Percentiles rank a stretch among this genome's conserved stretches.
These are phyloP conservation scores for Tupiocoris notatus DNA, from an alignment of 2,888 invertebrate species.

Conservation along the genomic window DNA sequence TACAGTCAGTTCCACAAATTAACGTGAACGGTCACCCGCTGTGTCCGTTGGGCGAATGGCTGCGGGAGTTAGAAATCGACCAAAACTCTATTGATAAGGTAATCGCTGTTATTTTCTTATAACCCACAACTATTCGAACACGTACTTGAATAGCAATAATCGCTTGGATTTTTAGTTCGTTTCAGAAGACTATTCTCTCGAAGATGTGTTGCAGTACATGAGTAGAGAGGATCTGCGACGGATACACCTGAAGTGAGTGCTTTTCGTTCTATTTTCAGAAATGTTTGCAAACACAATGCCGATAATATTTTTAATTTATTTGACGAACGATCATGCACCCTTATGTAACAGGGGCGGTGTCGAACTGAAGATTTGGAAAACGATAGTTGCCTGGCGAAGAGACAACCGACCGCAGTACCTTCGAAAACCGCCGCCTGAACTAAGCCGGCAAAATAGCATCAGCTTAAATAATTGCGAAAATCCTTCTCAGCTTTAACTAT, in stretches of 20 bases:
- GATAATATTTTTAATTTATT: too few relatives aligned
- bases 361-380: constrained; percentile 81
- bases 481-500: constrained; percentile 21
- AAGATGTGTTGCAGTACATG: constrained; percentile 75
- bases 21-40: constrained; percentile 52
- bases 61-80: constrained; percentile 67
- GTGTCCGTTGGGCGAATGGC: constrained; percentile 66
- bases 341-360: constrained; percentile 69
- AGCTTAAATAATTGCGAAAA: constrained; percentile 1
- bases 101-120: too few relatives aligned
- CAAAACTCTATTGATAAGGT: constrained; percentile 65
- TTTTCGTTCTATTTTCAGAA: not conserved
- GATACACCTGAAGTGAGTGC: constrained; percentile 70
- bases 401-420: constrained; percentile 45
- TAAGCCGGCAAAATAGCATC: not conserved
- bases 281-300: too few relatives aligned
- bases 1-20: constrained; percentile 51
- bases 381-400: constrained; percentile 65
- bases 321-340: not conserved
- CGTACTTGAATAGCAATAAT: not conserved
- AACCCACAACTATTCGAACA: not conserved
- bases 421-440: constrained; percentile 34
- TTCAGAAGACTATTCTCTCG: constrained; percentile 73
- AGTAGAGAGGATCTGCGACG: constrained; percentile 78
- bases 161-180: constrained; percentile 59